Percentiles rank a stretch among this genome's conserved stretches.
phyloP scores from a whole-genome alignment of 30 jellyfish, hydroid and myxozoan species.

The Hydractinia echinata region DNA sequence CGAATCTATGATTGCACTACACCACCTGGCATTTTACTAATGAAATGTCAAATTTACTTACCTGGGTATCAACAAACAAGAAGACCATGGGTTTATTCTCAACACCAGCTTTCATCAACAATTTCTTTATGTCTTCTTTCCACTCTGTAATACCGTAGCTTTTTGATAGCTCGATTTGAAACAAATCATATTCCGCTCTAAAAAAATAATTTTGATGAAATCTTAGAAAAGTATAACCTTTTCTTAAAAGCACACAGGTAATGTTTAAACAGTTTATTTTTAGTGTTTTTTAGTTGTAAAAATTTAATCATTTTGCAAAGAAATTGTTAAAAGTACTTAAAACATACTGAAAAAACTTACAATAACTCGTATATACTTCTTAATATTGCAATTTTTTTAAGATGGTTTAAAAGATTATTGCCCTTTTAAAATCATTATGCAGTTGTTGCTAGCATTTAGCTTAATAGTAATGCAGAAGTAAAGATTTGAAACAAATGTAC shows the following conservation, averaged over 20 bases:
- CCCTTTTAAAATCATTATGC: no score
- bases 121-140: slow-evolving; percentile 85
- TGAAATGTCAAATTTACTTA: neutral
- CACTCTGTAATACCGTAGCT: slow-evolving; percentile 88
- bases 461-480: no score
- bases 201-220: no score
- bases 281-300: neutral
- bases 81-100: slow-evolving; percentile 75
- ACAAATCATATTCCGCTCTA: slow-evolving; percentile 94
- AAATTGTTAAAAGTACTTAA: neutral
- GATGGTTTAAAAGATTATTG: no score
- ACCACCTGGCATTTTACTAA: no score
- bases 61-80: slow-evolving; percentile 91
- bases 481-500: no score
- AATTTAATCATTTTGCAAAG: neutral
- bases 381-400: no score
- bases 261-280: neutral
- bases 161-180: slow-evolving; percentile 90
- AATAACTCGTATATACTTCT: no score
- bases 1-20: no score
- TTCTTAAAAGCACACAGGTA: neutral
- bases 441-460: no score
- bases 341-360: no score
- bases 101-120: slow-evolving; percentile 94
- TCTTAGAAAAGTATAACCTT: neutral